Evolutionary conservation across 2,797 vertebrate species (phyloP).

Genomic region (Pangasius sanitwongsei): DNA sequence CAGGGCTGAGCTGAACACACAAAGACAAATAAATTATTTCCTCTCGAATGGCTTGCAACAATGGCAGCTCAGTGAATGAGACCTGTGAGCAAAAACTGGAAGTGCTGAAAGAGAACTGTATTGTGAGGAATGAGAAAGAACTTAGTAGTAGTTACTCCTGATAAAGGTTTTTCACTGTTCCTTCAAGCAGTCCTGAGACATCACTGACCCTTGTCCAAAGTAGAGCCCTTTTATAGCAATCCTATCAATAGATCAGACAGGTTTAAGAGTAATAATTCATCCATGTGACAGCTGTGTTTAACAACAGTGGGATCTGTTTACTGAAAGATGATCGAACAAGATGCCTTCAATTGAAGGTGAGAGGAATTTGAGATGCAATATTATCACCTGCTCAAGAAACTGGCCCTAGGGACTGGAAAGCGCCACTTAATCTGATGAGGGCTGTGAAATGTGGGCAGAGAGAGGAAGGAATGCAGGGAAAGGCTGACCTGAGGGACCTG

Average conservation of each 20-base stretch:
- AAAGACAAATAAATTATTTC: slow-evolving; percentile 61
- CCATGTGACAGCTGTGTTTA: slow-evolving; percentile 37
- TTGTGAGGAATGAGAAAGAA: slow-evolving; percentile 33
- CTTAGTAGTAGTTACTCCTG: neutral
- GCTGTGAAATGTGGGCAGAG: neutral
- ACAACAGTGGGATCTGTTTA: slow-evolving; percentile 30
- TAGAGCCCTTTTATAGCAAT: slow-evolving; percentile 29
- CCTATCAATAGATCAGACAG: slow-evolving; percentile 43
- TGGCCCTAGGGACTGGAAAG: neutral
- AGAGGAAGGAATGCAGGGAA: slow-evolving; percentile 22
- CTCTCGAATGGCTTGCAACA: slow-evolving; percentile 48
- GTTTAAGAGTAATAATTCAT: slow-evolving; percentile 40
- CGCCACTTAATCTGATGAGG: neutral
- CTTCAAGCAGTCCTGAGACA: slow-evolving; percentile 26
- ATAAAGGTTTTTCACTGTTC: slow-evolving; percentile 27
- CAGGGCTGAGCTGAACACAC: slow-evolving; percentile 55
- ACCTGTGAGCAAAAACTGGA: slow-evolving; percentile 37
- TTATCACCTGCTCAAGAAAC: slow-evolving; percentile 13
- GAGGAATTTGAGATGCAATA: neutral
- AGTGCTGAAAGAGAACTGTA: slow-evolving; percentile 54
- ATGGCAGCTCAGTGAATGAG: slow-evolving; percentile 37
- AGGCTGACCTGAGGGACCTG: slow-evolving; percentile 50
- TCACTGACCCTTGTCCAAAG: slow-evolving; percentile 12
- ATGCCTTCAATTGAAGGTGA: neutral
- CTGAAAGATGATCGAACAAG: slow-evolving; percentile 20